Percentiles rank a stretch among this genome's conserved stretches.
phyloP scores from a whole-genome alignment of 2,797 vertebrate species.

The Bradypodion ventrale region DNA sequence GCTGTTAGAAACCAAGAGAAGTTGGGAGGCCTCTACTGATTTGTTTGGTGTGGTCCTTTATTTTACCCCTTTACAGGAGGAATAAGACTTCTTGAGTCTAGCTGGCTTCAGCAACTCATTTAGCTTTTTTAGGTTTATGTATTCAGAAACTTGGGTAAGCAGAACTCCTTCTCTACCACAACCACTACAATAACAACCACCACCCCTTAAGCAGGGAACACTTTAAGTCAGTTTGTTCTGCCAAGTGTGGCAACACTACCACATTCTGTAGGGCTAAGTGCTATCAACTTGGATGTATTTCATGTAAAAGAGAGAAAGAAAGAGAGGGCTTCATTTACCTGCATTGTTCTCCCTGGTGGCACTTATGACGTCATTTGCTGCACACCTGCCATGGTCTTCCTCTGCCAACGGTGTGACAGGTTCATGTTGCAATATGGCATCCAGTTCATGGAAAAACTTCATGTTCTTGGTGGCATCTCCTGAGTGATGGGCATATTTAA shows the following conservation, averaged over 20 bases:
- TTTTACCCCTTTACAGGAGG: neutral
- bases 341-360: conserved; percentile 59
- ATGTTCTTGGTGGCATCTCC: conserved; percentile 77
- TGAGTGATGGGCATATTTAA: conserved; percentile 77
- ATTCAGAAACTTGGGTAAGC: conserved; percentile 61
- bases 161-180: neutral
- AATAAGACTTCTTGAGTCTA: neutral
- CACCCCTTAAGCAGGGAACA: conserved; percentile 28
- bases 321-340: conserved; percentile 67
- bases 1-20: conserved; percentile 3
- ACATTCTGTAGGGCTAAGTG: conserved; percentile 38
- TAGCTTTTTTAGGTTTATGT: conserved; percentile 62
- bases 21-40: neutral
- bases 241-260: conserved; percentile 43
- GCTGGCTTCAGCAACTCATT: conserved; percentile 36
- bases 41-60: neutral
- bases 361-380: conserved; percentile 60
- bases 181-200: neutral
- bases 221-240: conserved; percentile 58
- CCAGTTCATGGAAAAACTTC: conserved; percentile 79
- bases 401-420: conserved; percentile 70
- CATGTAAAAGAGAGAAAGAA: conserved; percentile 49
- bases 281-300: conserved; percentile 36
- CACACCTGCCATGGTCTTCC: conserved; percentile 70
- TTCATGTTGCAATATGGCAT: conserved; percentile 75